Conservation (phyloP, 2,797 vertebrate species). For the Psittacula echo region DNA sequence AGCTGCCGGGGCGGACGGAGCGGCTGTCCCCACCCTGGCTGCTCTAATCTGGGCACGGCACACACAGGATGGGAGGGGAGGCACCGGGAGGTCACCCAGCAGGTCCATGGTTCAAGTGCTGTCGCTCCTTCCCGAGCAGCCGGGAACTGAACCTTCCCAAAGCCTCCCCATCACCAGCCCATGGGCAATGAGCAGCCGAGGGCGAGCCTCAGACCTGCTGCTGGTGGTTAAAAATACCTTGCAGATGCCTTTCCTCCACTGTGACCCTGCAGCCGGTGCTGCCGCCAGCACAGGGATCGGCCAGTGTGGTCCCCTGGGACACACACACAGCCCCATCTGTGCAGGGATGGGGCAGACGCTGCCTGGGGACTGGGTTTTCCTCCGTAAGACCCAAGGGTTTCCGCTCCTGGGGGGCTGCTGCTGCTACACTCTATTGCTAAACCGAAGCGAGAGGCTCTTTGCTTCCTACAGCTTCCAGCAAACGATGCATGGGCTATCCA, state of each 20-base stretch:
- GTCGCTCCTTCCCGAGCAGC: neutral
- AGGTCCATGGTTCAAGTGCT: neutral
- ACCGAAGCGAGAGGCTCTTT: neutral
- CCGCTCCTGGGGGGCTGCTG: neutral
- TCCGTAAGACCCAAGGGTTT: neutral
- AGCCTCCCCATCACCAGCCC: neutral
- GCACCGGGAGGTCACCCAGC: conserved; percentile 3
- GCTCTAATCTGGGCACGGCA: conserved; percentile 40
- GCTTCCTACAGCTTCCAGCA: neutral
- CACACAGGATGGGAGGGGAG: conserved; percentile 61
- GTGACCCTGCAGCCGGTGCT: neutral
- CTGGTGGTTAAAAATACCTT: conserved; percentile 54
- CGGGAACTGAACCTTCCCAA: neutral
- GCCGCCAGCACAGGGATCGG: neutral
- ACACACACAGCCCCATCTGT: neutral
- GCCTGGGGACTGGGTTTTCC: neutral
- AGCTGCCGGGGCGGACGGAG: neutral
- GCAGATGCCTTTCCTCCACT: conserved; percentile 42
- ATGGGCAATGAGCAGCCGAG: neutral
- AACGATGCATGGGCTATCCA: rapidly evolving
- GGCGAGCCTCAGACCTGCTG: neutral
- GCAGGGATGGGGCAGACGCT: neutral
- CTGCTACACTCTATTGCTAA: neutral
- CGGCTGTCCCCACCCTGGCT: conserved; percentile 4
- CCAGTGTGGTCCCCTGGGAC: rapidly evolving